Conservation (phyloP, 2,888 invertebrate species). For the Erynnis tages region DNA sequence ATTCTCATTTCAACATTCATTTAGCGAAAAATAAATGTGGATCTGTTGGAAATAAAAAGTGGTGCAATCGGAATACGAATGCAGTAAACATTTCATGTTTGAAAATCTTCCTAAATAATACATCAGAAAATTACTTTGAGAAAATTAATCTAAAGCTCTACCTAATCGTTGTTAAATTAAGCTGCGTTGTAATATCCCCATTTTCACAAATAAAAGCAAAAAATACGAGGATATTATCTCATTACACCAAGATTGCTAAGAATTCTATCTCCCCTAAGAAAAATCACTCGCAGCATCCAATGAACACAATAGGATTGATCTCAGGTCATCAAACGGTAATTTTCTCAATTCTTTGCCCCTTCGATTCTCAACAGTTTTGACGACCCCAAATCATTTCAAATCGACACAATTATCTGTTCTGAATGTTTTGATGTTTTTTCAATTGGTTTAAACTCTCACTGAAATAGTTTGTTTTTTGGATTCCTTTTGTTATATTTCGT, state of each 20-base stretch:
- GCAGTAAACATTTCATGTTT: too few relatives aligned
- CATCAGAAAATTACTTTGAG: too few relatives aligned
- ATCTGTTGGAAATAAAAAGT: too few relatives aligned
- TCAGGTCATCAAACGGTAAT: constrained; percentile 15
- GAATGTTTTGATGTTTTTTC: neutral
- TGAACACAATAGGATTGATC: constrained; percentile 18
- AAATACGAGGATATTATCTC: constrained; percentile 3
- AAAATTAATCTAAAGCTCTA: too few relatives aligned
- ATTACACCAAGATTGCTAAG: neutral
- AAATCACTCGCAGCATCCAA: constrained; percentile 2
- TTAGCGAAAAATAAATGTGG: too few relatives aligned
- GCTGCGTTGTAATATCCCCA: neutral
- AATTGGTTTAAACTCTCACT: constrained; percentile 3
- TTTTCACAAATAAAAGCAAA: constrained; percentile 16
- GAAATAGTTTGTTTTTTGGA: neutral
- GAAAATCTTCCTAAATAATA: too few relatives aligned
- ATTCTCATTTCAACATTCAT: too few relatives aligned
- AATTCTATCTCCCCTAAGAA: constrained; percentile 5
- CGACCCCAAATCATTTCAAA: constrained; percentile 1
- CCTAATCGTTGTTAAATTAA: too few relatives aligned
- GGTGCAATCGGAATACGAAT: too few relatives aligned
- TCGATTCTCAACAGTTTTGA: neutral
- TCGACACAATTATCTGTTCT: neutral
- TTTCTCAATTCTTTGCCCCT: constrained; percentile 10
- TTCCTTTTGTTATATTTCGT: too few relatives aligned